Evolutionary conservation across 2,888 invertebrate species (phyloP).

Genomic region (Sepioteuthis lessoniana): DNA sequence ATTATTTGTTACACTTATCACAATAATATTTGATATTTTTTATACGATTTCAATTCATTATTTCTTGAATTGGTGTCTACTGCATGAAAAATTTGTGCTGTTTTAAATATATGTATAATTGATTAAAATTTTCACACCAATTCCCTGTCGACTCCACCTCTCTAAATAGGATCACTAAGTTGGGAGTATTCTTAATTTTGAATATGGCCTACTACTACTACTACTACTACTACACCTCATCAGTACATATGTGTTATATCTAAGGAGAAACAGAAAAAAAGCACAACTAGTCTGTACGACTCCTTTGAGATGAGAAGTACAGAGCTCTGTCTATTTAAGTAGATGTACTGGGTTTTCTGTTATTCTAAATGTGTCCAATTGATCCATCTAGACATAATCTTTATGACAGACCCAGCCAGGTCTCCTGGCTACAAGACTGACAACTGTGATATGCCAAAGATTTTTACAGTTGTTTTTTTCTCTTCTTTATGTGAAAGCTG

Average conservation of each 20-base stretch:
- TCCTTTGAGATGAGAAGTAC: not conserved
- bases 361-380: not conserved
- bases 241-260: too few relatives aligned
- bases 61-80: not conserved
- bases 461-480: not conserved
- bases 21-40: too few relatives aligned
- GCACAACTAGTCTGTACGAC: not conserved
- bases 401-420: constrained; percentile 13
- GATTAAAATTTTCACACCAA: not conserved
- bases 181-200: not conserved
- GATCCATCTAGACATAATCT: constrained; percentile 4
- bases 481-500: not conserved
- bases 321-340: constrained; percentile 8
- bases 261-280: not conserved
- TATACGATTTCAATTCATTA: too few relatives aligned
- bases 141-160: not conserved
- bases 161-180: not conserved
- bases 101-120: not conserved
- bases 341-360: not conserved
- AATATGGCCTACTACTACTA: not conserved
- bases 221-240: too few relatives aligned
- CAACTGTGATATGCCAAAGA: not conserved
- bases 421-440: not conserved
- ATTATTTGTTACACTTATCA: too few relatives aligned
- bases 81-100: not conserved